These are phyloP conservation scores for Sardina pilchardus DNA, from an alignment of 2,113 vertebrate species.

Conservation along the genomic window DNA sequence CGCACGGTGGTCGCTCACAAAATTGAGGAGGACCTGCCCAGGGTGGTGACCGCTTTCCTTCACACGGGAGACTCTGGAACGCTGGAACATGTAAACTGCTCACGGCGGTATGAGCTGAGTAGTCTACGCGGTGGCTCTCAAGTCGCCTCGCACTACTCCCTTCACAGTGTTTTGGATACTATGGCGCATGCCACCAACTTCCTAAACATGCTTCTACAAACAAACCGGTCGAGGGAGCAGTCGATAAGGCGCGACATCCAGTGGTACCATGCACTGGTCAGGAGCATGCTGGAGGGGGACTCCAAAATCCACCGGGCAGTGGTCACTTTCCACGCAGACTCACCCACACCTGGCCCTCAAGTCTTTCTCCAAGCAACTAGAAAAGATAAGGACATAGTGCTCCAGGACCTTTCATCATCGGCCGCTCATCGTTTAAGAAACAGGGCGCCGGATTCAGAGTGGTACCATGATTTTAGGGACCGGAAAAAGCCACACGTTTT, in stretches of 20 bases:
- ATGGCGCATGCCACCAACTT: conserved; percentile 92
- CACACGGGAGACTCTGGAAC: conserved; percentile 88
- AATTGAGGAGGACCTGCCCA: conserved; percentile 86
- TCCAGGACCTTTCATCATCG: conserved; percentile 83
- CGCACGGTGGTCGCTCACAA: conserved; percentile 84
- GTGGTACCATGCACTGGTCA: conserved; percentile 91
- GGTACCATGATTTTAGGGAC: conserved; percentile 83
- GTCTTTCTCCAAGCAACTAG: conserved; percentile 90
- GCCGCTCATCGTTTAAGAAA: conserved; percentile 78
- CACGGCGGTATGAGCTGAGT: conserved; percentile 88
- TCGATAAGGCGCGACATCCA: conserved; percentile 81
- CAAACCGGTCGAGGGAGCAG: conserved; percentile 85
- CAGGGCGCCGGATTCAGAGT: conserved; percentile 80
- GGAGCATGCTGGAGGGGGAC: conserved; percentile 89
- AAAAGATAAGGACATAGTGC: conserved; percentile 76
- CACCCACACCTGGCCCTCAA: conserved; percentile 74
- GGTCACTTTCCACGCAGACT: conserved; percentile 82
- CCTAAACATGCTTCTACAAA: conserved; percentile 88
- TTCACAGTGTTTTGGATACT: conserved; percentile 87
- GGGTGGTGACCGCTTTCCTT: conserved; percentile 91
- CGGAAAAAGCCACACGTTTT: conserved; percentile 78
- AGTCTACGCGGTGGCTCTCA: conserved; percentile 80
- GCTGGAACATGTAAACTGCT: conserved; percentile 86
- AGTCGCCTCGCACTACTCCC: conserved; percentile 77
- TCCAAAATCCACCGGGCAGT: conserved; percentile 88